phyloP scores from a whole-genome alignment of 2,113 vertebrate genomes.

The Scolopax mira region DNA sequence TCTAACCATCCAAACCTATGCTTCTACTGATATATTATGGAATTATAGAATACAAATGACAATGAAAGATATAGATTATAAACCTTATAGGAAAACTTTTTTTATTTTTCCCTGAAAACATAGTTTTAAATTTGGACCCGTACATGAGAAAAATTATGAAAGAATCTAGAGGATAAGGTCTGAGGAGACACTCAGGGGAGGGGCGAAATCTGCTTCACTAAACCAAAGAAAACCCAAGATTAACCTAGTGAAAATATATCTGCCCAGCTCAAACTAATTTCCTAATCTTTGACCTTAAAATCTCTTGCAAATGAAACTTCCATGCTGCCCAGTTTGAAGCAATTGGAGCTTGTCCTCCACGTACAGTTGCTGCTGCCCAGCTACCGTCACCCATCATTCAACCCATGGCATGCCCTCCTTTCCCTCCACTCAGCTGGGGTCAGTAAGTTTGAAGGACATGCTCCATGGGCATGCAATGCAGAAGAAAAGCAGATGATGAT shows the following conservation, averaged over 20 bases:
- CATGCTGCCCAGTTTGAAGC: background rate
- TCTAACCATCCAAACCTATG: background rate
- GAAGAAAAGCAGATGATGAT: background rate
- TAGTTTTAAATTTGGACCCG: background rate
- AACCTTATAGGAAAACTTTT: background rate
- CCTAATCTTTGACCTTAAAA: background rate
- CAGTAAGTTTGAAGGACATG: background rate
- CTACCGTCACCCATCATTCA: background rate
- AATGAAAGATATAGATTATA: background rate
- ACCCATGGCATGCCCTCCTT: background rate
- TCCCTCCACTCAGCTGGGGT: background rate
- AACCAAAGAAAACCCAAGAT: background rate
- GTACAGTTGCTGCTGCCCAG: background rate
- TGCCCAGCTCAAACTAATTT: background rate
- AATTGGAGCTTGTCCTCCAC: background rate
- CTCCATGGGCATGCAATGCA: background rate
- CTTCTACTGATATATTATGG: background rate
- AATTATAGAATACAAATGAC: background rate
- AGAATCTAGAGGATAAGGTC: background rate
- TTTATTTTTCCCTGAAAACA: background rate
- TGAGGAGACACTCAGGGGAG: background rate
- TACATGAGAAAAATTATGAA: background rate
- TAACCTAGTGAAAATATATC: background rate
- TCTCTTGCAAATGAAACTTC: background rate
- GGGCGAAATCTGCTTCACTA: background rate